Base-by-base conservation (phyloP, 2,113 vertebrate genomes). In the Passer domesticus region DNA sequence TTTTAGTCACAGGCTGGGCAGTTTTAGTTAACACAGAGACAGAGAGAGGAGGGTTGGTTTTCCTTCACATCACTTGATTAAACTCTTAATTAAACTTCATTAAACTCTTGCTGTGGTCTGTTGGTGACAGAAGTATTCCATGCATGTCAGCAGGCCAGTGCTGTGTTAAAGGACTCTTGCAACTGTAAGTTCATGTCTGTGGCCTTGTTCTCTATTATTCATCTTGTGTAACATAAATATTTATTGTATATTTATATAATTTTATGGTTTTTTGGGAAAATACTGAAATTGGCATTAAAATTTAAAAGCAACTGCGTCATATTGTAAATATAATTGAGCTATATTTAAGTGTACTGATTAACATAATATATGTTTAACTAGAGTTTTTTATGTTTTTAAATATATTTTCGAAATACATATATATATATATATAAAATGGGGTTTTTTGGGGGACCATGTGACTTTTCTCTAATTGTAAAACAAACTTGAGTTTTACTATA, bases 221-320 rank as follows among this genome's bases (percentile, higher is more conserved):
- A 98, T 97, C 97, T 98, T 98, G 98, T 98, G 98, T 98, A 98
- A 98, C 97, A 98, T 97, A 98, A 98, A 97, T 98, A 98, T 98
- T 98, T 98, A 98, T 98, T 98, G 98, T 98, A 98, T 98, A 98
- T 98, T 98, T 98, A 98, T 98, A 98, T 98, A 98, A 98, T 98
- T 96, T 97, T 98, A 98, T 98, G 98, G 95, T 24, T 97, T 96
- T 98, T 98, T 90, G 49, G 92, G 94, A 97, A 97, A 96, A 97
- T 62, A 92, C 64, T 93, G 96, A 97, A 98, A 98, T 98, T 98
- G 98, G 97, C 98, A 98, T 98, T 98, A 98, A 98, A 98, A 97
- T 94, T 97, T 98, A 97, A 98, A 97, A 97, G 94, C 98, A 98
- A 98, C 97, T 87, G 97, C 97, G 73, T 97, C 97, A 97, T 98